A percentile compares a stretch with the other conserved stretches of the same genome.
Evolutionary conservation across 2,797 vertebrate species (phyloP).

Genomic region (Clarias pachynema): DNA sequence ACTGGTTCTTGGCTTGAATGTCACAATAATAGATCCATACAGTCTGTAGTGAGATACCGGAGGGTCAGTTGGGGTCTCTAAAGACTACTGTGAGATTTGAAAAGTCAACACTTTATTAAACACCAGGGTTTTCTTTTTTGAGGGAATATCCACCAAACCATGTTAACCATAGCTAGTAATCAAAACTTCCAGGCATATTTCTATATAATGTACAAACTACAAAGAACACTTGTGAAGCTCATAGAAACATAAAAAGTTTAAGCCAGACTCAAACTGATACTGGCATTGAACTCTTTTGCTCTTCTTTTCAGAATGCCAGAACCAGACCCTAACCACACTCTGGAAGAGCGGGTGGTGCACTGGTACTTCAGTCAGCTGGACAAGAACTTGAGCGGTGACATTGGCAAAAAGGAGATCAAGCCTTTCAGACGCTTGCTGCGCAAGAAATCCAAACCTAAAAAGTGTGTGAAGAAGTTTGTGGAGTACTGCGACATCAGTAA

Average conservation of each 20-base stretch:
- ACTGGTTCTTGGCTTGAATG: not conserved
- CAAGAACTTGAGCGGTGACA: slow-evolving; percentile 91
- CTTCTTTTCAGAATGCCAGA: slow-evolving; percentile 80
- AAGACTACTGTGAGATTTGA: not conserved
- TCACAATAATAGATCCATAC: not conserved
- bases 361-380: slow-evolving; percentile 97
- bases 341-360: slow-evolving; percentile 94
- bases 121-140: not conserved
- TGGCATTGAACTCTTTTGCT: not conserved
- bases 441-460: slow-evolving; percentile 96
- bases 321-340: slow-evolving; percentile 92
- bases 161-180: not conserved
- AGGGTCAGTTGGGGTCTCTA: not conserved
- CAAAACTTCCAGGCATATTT: not conserved
- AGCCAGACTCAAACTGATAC: not conserved
- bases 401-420: slow-evolving; percentile 96
- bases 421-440: slow-evolving; percentile 93
- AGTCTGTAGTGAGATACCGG: too few species aligned
- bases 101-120: not conserved
- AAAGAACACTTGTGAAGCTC: not conserved
- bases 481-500: slow-evolving; percentile 94
- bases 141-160: not conserved
- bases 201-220: not conserved
- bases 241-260: not conserved
- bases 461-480: slow-evolving; percentile 96